phyloP scores from a whole-genome alignment of 2,888 invertebrate genomes.

The Diloba caeruleocephala region DNA sequence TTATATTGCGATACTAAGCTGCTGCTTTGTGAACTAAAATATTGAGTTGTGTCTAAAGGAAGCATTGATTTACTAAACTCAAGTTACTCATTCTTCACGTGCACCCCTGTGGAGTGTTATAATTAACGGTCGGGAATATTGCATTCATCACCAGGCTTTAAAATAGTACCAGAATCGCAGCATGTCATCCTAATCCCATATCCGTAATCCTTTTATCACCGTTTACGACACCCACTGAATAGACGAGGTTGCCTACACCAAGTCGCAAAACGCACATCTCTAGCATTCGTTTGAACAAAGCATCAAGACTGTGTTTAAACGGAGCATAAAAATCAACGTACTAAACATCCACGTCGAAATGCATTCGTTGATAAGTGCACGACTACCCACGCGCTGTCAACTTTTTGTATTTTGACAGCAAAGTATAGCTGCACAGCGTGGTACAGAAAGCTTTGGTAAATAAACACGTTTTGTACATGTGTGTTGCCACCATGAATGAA shows the following conservation, averaged over 20 bases:
- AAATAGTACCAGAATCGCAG: too few species aligned
- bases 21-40: background rate
- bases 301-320: slow-evolving; percentile 27
- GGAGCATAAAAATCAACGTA: slow-evolving; percentile 35
- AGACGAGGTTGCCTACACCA: too few species aligned
- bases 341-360: slow-evolving; percentile 35
- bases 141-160: too few species aligned
- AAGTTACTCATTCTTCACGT: too few species aligned
- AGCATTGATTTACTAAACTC: slow-evolving; percentile 1
- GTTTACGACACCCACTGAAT: too few species aligned
- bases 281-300: slow-evolving; percentile 15
- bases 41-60: slow-evolving; percentile 6
- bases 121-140: too few species aligned
- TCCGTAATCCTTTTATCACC: too few species aligned
- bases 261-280: background rate
- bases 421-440: slow-evolving; percentile 38
- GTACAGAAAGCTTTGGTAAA: slow-evolving; percentile 47
- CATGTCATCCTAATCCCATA: too few species aligned
- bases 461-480: slow-evolving; percentile 30
- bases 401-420: slow-evolving; percentile 54
- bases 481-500: slow-evolving; percentile 15
- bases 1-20: background rate
- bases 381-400: slow-evolving; percentile 56
- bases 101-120: too few species aligned
- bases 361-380: slow-evolving; percentile 49